A percentile compares a stretch with the other conserved stretches of the same genome.
Conservation (phyloP, 1,140 invertebrate genomes). For the Penaeus indicus region DNA sequence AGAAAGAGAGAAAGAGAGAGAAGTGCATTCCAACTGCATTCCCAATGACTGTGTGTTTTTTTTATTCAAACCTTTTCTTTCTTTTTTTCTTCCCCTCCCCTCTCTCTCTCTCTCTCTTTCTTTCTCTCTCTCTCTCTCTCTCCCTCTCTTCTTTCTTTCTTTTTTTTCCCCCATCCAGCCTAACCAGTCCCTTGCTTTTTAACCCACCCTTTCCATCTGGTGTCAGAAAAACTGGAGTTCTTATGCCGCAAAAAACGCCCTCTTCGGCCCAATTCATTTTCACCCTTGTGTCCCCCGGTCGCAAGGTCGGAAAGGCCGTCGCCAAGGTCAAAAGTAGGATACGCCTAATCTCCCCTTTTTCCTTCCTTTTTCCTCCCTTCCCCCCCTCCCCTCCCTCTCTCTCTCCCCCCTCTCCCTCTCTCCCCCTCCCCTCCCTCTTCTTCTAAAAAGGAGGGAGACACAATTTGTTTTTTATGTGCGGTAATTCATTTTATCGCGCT, state of each 20-base stretch:
- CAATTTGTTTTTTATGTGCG: constrained; percentile 27
- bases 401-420: no score
- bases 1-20: background rate
- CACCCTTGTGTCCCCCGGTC: background rate
- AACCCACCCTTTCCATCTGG: constrained; percentile 16
- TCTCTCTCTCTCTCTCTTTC: background rate
- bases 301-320: background rate
- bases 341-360: no score
- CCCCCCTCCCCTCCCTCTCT: no score
- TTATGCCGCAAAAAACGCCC: background rate
- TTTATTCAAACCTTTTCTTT: background rate
- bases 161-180: background rate
- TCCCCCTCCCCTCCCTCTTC: no score
- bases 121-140: constrained; percentile 6
- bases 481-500: constrained; percentile 23
- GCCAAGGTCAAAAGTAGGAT: background rate
- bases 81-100: background rate
- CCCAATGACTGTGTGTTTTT: no score
- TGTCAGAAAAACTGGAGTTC: background rate
- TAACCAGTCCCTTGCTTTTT: constrained; percentile 17
- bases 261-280: background rate
- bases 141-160: background rate
- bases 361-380: no score
- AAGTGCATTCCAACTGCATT: background rate
- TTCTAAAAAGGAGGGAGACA: background rate